Evolutionary conservation across 2,888 invertebrate species (phyloP), one percentile per base, ranked within the genome.

Genomic region (Dromius quadrimaculatus): DNA sequence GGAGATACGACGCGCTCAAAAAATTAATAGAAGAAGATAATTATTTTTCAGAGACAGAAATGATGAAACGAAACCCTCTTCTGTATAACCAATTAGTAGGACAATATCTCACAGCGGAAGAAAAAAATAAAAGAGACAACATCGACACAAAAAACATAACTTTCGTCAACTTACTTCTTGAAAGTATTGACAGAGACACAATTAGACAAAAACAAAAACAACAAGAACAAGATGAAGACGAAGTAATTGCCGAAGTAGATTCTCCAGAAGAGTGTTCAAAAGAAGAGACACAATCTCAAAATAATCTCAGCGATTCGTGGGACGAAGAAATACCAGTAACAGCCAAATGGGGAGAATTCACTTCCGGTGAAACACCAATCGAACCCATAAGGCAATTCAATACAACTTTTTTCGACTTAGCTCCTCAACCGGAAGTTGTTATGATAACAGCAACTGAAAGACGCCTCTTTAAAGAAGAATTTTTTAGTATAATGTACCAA

Each of bases 11-110:
- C 77, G 96, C 95, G 1, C 83, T 97, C 78, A 88, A 92, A 76
- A 86, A 89, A 76, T 81, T 97, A 74, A 84, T 92, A 36, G 83
- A 86, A 61, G 87, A 89, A 73, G 86, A 88, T 75, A 85, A 86
- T 20, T 97, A 97, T 82, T 98, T 98, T 78, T 92, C 92, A 79
- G 96, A 97, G 80, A 89, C 88, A 72, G 93, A 95, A 85, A 98
- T 98, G 97, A 94, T 95, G 89, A 90, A 89, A 75, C 84, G 98
- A 71, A 94, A 95, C 81, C 98, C 97, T 0, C 84, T 93, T 63
- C 82, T 97, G 0, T 98, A 94, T 83, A 94, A 97, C 74, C 92
- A 96, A 77, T 84, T 98, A 74, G 86, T 98, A 43, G 97, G 96
- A 0, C 92, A 91, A 77, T 95, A 92, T 81, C 81, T 97, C 74